Conservation (phyloP, 2,797 vertebrate genomes). For the Gymnoscopelus braueri region DNA sequence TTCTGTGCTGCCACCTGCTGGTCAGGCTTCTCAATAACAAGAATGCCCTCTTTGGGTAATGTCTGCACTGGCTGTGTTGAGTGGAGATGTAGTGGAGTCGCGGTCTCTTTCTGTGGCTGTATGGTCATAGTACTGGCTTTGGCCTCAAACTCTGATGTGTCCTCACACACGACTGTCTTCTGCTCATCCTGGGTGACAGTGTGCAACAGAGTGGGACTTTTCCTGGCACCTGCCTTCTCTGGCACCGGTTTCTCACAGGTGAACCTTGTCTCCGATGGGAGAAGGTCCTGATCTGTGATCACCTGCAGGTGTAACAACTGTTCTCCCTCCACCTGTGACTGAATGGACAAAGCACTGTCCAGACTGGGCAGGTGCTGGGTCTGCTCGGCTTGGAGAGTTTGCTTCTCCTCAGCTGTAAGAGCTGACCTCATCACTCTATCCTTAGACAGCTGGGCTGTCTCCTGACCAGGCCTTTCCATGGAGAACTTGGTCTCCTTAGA, state of each 20-base stretch:
- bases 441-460: slow-evolving; percentile 67
- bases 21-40: slow-evolving; percentile 71
- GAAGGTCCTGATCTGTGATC: slow-evolving; percentile 78
- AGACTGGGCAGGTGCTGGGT: slow-evolving; percentile 70
- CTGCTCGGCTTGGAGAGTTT: slow-evolving; percentile 73
- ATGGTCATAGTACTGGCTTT: slow-evolving; percentile 53
- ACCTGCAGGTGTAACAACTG: slow-evolving; percentile 82
- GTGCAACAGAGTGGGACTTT: slow-evolving; percentile 80
- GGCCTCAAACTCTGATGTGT: slow-evolving; percentile 69
- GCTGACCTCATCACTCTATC: slow-evolving; percentile 73
- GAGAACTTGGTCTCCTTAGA: slow-evolving; percentile 74
- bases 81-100: slow-evolving; percentile 78
- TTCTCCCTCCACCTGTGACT: slow-evolving; percentile 75
- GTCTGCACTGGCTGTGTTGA: slow-evolving; percentile 65
- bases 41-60: slow-evolving; percentile 82
- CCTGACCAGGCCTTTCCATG: slow-evolving; percentile 62
- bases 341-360: slow-evolving; percentile 67
- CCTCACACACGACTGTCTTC: slow-evolving; percentile 73
- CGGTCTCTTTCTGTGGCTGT: slow-evolving; percentile 70
- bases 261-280: slow-evolving; percentile 79
- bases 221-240: slow-evolving; percentile 71
- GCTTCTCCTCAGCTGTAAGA: slow-evolving; percentile 79
- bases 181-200: slow-evolving; percentile 78
- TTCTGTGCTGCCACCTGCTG: slow-evolving; percentile 77
- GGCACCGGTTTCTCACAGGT: slow-evolving; percentile 74